Conservation (phyloP, 2,797 vertebrate species). For the Enteromius afrohamiltoni region DNA sequence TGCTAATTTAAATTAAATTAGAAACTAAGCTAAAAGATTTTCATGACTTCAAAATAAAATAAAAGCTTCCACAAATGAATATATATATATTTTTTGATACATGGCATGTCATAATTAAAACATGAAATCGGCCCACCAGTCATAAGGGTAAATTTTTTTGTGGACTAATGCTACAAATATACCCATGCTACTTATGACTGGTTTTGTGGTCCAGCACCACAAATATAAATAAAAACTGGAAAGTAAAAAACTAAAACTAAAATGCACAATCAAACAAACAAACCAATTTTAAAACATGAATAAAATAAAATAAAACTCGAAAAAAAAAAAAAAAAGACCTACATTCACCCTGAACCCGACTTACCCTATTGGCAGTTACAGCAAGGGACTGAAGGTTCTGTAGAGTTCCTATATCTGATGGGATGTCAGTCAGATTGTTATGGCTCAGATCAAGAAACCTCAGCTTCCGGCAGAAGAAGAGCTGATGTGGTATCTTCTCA, state of each 20-base stretch:
- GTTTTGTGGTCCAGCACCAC: too few species aligned
- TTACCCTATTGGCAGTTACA: constrained; percentile 92
- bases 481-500: constrained; percentile 93
- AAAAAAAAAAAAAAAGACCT: neutral
- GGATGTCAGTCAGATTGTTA: constrained; percentile 92
- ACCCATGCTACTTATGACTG: too few species aligned
- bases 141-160: too few species aligned
- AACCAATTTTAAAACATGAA: too few species aligned
- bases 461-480: constrained; percentile 95
- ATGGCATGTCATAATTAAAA: neutral
- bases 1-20: neutral
- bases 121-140: neutral
- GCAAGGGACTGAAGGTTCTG: constrained; percentile 96
- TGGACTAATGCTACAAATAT: too few species aligned
- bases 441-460: constrained; percentile 96
- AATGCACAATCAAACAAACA: too few species aligned
- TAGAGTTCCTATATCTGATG: constrained; percentile 88
- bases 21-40: neutral
- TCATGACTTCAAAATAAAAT: constrained; percentile 1
- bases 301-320: neutral
- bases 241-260: too few species aligned
- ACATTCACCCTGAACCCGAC: constrained; percentile 46
- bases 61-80: neutral
- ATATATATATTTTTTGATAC: neutral
- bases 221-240: too few species aligned